These are phyloP conservation scores for Lepeophtheirus salmonis DNA, from an alignment of 1,140 invertebrate genomes.

Conservation along the genomic window DNA sequence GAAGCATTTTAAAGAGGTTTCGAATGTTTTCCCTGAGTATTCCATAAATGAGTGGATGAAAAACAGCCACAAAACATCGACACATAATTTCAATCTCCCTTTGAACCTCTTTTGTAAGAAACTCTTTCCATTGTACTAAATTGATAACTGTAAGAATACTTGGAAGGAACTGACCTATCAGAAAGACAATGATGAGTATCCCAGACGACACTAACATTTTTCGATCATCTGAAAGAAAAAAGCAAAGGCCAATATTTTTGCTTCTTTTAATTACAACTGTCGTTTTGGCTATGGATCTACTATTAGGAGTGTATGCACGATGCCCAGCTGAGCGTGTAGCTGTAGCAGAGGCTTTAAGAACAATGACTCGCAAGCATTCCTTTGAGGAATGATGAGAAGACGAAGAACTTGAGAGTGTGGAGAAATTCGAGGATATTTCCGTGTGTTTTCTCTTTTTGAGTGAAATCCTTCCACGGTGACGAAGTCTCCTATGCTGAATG, in stretches of 20 bases:
- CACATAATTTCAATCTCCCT: background rate
- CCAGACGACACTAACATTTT: background rate
- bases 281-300: background rate
- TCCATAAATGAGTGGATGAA: background rate
- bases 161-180: background rate
- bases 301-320: no score
- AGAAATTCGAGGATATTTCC: background rate
- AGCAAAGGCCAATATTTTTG: background rate
- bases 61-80: background rate
- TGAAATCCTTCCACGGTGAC: background rate
- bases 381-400: background rate
- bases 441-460: background rate
- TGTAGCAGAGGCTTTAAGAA: background rate
- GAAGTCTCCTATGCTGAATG: background rate
- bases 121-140: background rate
- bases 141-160: background rate
- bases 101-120: background rate
- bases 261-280: background rate
- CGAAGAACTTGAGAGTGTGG: background rate
- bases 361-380: background rate
- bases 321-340: no score
- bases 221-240: background rate
- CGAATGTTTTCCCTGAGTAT: background rate
- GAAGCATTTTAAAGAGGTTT: background rate
- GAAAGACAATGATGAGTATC: background rate